These are phyloP conservation scores for Bufo gargarizans DNA, from an alignment of 2,113 vertebrate species.

Conservation along the genomic window DNA sequence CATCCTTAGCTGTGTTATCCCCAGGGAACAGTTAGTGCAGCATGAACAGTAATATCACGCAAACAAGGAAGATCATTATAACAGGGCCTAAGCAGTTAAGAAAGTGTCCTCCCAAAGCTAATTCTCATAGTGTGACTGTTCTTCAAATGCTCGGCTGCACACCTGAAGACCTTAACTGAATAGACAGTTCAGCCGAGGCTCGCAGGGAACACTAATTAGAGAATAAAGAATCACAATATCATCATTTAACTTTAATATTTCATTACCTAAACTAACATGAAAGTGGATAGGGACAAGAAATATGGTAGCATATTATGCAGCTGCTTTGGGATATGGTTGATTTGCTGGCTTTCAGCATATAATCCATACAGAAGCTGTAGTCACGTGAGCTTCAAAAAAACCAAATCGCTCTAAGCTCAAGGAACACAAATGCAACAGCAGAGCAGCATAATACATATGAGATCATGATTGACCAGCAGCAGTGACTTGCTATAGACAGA, in stretches of 20 bases:
- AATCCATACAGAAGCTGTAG: neutral
- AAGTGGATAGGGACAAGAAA: neutral
- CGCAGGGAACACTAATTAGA: neutral
- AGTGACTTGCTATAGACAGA: too few species aligned
- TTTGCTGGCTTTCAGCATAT: neutral
- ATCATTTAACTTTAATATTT: slow-evolving; percentile 7
- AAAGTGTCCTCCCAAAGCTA: neutral
- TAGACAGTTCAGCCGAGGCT: neutral
- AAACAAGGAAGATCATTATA: neutral
- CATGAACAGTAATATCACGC: neutral
- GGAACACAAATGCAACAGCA: too few species aligned
- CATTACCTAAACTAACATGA: slow-evolving; percentile 14
- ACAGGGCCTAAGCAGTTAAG: neutral
- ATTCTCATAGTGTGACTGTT: neutral
- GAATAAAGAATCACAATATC: neutral
- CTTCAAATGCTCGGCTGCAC: slow-evolving; percentile 6
- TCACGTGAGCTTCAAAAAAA: neutral
- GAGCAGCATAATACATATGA: too few species aligned
- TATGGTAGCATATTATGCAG: neutral
- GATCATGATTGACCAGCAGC: too few species aligned
- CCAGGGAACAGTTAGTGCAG: neutral
- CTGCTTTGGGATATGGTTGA: neutral
- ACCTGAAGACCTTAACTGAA: neutral
- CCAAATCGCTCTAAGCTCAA: too few species aligned
- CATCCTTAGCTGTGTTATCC: neutral